phyloP scores from a whole-genome alignment of 1,140 invertebrate species.

The Colletes latitarsis region DNA sequence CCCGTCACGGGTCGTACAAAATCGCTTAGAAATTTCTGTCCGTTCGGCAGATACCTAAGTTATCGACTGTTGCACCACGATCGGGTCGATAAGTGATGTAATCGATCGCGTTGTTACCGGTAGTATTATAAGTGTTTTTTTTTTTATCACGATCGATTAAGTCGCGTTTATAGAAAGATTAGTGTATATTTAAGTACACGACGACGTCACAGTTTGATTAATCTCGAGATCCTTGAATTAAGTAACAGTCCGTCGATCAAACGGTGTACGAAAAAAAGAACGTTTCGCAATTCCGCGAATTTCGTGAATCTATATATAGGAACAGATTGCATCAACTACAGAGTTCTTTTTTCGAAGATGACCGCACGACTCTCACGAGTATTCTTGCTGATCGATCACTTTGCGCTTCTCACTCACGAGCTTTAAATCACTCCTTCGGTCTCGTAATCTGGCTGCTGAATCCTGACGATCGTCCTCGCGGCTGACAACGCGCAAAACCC shows the following conservation, averaged over 20 bases:
- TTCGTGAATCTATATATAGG: slow-evolving; percentile 51
- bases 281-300: slow-evolving; percentile 5
- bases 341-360: slow-evolving; percentile 17
- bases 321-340: slow-evolving; percentile 35
- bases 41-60: background rate
- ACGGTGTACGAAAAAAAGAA: background rate
- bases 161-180: background rate
- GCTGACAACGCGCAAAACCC: background rate
- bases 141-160: background rate
- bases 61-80: background rate
- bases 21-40: background rate
- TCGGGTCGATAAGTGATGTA: background rate
- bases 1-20: background rate
- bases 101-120: background rate
- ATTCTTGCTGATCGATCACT: background rate
- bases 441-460: background rate
- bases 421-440: too few species aligned
- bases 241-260: slow-evolving; percentile 10
- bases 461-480: slow-evolving; percentile 36
- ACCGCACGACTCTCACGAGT: slow-evolving; percentile 13
- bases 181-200: background rate
- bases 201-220: background rate
- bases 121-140: background rate
- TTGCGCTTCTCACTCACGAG: background rate
- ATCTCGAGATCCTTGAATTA: background rate